Conservation (phyloP, 2,888 invertebrate species). For the Chrysina gloriosa region DNA sequence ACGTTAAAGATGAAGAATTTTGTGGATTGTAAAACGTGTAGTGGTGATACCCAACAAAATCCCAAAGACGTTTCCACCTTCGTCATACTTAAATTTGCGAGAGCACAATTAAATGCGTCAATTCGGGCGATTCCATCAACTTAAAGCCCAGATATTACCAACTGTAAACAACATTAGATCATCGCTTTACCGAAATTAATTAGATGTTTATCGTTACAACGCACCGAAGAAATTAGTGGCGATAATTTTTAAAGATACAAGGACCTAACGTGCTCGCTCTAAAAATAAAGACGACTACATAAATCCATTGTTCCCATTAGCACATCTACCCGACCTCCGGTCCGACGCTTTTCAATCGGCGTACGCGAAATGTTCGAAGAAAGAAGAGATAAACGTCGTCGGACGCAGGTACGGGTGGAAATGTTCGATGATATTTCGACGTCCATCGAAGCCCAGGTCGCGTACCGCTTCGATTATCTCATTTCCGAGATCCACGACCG, state of each 20-base stretch:
- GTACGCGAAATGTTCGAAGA: no score
- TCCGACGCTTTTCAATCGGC: no score
- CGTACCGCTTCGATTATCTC: constrained; percentile 62
- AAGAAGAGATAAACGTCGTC: neutral
- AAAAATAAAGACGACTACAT: neutral
- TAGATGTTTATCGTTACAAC: constrained; percentile 2
- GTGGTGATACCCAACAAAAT: no score
- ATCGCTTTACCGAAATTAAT: neutral
- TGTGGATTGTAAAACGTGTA: no score
- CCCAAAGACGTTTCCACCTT: no score
- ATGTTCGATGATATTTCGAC: constrained; percentile 1
- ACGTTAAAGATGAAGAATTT: no score
- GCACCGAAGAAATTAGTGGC: neutral
- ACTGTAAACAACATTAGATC: neutral
- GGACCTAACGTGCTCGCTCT: neutral
- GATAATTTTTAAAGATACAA: neutral
- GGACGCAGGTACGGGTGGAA: neutral
- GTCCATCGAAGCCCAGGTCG: constrained; percentile 51
- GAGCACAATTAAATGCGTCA: neutral
- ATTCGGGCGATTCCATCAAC: neutral
- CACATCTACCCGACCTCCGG: no score
- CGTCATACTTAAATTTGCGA: no score
- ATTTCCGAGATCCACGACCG: constrained; percentile 62
- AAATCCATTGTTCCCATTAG: no score
- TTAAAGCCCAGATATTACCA: neutral